Evolutionary conservation across 2,113 vertebrate species (phyloP), one percentile per base, ranked within the genome.

Genomic region (Brienomyrus longianalis): DNA sequence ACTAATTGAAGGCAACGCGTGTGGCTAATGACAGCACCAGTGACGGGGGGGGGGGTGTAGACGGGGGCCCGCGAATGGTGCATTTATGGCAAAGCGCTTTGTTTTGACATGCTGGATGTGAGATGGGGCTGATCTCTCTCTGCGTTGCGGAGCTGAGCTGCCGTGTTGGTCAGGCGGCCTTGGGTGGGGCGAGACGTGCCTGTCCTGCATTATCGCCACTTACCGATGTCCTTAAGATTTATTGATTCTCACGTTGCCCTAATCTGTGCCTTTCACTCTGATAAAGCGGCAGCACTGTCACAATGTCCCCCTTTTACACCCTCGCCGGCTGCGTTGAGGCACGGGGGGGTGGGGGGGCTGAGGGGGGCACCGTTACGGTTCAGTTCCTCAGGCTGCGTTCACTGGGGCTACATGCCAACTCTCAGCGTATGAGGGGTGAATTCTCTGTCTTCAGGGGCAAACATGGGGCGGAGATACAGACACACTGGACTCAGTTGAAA

Each of bases 131-230:
- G 83, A 39, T 89, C 66, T 48, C 87, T 74, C 13, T 4, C 13
- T 83, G 43, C 47, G 83, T 74, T 39, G 9, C 19, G 8, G 3
- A 5, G 9, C n/a, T 11, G 21, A 11, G 19, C 7, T 7, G n/a
- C 9, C 51, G 2, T 27, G 96, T 96, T 93, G 94, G 91, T 94
- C 95, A 95, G 96, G 96, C 0, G 27, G n/a, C 2, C 10, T 52
- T 31, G 4, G 11, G 86, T 0, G 7, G 13, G 45, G 86, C n/a
- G 17, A 43, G 19, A 4, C 2, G 7, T 8, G 15, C 17, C 21
- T 3, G 13, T 21, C 5, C 39, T 83, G 15, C 35, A 43, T 48
- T 43, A 83, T 21, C 21, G 19, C 39, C 45, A 47, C 21, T 83
- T 83, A 45, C 45, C 21, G 19, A 77, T 17, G 70, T 77, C 31